These are phyloP conservation scores for Girardinus metallicus DNA, from an alignment of 2,797 vertebrate genomes.

Conservation along the genomic window DNA sequence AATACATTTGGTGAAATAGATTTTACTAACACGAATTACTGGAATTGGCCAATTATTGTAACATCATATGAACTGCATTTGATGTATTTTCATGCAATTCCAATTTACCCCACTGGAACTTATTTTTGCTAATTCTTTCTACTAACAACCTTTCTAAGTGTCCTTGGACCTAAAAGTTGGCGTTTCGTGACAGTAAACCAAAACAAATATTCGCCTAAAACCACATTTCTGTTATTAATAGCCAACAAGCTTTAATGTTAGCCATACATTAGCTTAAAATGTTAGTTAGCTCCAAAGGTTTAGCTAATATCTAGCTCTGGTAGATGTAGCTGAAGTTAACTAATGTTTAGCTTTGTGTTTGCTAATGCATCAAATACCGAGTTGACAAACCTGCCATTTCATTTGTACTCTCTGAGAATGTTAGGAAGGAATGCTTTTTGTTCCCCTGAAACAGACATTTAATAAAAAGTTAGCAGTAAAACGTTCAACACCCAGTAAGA, in stretches of 20 bases:
- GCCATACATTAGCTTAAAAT: not conserved
- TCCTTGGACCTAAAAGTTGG: not conserved
- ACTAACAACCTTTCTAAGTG: not conserved
- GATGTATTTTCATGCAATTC: not conserved
- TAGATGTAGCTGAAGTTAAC: constrained; percentile 1
- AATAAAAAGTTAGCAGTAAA: constrained; percentile 25
- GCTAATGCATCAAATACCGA: constrained; percentile 4
- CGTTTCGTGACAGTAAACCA: not conserved
- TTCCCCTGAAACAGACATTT: constrained; percentile 14
- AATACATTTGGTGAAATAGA: not conserved
- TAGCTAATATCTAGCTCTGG: constrained; percentile 4
- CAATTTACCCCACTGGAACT: not conserved
- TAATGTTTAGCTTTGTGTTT: constrained; percentile 4
- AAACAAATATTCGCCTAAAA: not conserved
- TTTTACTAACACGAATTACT: not conserved
- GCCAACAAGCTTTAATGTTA: not conserved
- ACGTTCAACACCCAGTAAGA: constrained; percentile 9
- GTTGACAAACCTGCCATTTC: constrained; percentile 5
- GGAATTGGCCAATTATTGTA: not conserved
- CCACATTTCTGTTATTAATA: not conserved
- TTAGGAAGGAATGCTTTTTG: not conserved
- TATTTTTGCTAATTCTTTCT: not conserved
- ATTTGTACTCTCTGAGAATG: constrained; percentile 4
- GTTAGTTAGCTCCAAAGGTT: not conserved
- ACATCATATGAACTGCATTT: not conserved